Evolutionary conservation across 2,113 vertebrate species (phyloP), one percentile per base, ranked within the genome.

Genomic region (Corythornis vintsioides): DNA sequence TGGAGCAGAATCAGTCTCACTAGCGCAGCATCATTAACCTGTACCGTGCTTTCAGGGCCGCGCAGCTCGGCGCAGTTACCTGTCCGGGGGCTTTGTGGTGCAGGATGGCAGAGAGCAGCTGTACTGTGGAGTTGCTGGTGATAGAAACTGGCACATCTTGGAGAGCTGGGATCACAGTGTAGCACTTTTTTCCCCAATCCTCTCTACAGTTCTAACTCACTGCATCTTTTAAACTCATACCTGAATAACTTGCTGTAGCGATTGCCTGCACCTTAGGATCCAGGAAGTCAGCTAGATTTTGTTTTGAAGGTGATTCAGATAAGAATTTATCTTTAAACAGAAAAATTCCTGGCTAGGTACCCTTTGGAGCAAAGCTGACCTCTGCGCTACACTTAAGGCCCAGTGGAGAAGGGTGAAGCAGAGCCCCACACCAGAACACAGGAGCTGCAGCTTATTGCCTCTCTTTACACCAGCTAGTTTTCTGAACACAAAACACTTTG

Each of bases 401-500:
- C 69, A 28, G 45, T 9, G 56, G 47, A 45, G 55, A 76, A 11
- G 0, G 1, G 38, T 24, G 11, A 35, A 31, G 72, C 9, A 33
- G 42, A 83, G 67, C 82, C 38, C 12, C 13, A 3, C 31, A 47
- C 13, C 26, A 50, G 64, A 16, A 48, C 43, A 3, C 11, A 3
- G 66, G 66, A 75, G 38, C 19, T 12, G 8, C 5, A 38, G 24
- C n/a, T 59, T 42, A 11, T 5, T 47, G 2, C 15, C 22, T 35
- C 17, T 76, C 47, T 52, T 60, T 38, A 21, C 0, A 4, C 1
- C 31, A 75, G 53, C 79, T 26, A 2, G 0, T 65, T 4, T 2
- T 43, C 35, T 20, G 29, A 63, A 29, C 31, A 8, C 3, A 1
- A 55, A 55, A 11, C 24, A 33, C 40, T 26, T 48, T 29, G 20